phyloP scores from a whole-genome alignment of 2,888 invertebrate species.

The Argyresthia albistria region DNA sequence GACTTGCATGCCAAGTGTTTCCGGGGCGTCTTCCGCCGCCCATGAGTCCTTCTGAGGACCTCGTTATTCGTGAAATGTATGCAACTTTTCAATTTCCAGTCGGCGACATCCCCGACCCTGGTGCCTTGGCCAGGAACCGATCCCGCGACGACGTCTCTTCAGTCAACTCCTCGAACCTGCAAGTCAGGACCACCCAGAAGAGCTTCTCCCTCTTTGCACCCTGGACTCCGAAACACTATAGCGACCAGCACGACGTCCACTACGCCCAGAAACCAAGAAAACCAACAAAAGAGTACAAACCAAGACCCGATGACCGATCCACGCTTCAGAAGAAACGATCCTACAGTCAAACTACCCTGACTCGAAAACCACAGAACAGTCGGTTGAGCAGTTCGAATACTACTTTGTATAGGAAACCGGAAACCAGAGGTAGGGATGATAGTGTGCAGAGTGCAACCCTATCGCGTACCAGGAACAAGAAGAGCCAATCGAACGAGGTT shows the following conservation, averaged over 20 bases:
- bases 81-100: conserved; percentile 53
- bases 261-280: conserved; percentile 77
- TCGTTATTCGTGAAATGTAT: too few species aligned
- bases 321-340: conserved; percentile 63
- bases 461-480: conserved; percentile 63
- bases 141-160: conserved; percentile 85
- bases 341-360: conserved; percentile 56
- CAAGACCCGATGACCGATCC: conserved; percentile 29
- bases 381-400: conserved; percentile 50
- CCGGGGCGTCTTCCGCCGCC: too few species aligned
- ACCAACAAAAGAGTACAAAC: conserved; percentile 37
- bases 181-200: conserved; percentile 81
- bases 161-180: conserved; percentile 73
- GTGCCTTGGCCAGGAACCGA: conserved; percentile 69
- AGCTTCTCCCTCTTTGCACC: conserved; percentile 89
- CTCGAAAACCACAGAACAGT: conserved; percentile 38
- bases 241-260: conserved; percentile 83
- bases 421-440: conserved; percentile 44
- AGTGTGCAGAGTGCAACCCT: conserved; percentile 29
- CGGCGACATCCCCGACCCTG: conserved; percentile 87
- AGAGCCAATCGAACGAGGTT: conserved; percentile 76
- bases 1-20: too few species aligned
- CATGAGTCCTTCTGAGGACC: too few species aligned
- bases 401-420: conserved; percentile 54
- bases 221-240: conserved; percentile 84